These are phyloP conservation scores for Paraplagusia blochii DNA, from an alignment of 2,113 vertebrate species.

Conservation along the genomic window DNA sequence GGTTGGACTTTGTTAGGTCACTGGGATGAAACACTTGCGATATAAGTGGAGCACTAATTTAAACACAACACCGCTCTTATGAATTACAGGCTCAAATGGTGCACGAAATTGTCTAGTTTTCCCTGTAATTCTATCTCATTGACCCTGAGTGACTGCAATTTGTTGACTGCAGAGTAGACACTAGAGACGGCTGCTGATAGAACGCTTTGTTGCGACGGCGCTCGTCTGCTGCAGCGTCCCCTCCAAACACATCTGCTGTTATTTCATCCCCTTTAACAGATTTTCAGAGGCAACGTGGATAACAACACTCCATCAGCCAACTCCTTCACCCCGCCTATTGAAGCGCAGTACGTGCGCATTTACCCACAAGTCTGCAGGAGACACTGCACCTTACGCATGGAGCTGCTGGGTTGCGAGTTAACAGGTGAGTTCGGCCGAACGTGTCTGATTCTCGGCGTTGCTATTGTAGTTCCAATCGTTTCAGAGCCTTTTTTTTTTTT, in stretches of 20 bases:
- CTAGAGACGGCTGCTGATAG: conserved; percentile 45
- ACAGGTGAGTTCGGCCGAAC: conserved; percentile 81
- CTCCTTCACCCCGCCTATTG: conserved; percentile 94
- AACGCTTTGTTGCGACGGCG: conserved; percentile 39
- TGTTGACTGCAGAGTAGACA: conserved; percentile 57
- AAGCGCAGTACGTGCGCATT: conserved; percentile 91
- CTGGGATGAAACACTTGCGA: conserved; percentile 41
- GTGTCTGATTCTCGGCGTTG: no score
- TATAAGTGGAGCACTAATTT: conserved; percentile 61
- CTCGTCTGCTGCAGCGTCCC: conserved; percentile 30
- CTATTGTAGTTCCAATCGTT: background rate
- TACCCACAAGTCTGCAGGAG: conserved; percentile 97
- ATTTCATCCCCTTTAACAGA: conserved; percentile 71
- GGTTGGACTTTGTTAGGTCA: conserved; percentile 29
- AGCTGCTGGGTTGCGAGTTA: conserved; percentile 94
- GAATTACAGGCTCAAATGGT: conserved; percentile 65
- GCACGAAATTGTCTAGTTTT: conserved; percentile 61
- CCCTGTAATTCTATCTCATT: conserved; percentile 64
- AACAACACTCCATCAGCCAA: conserved; percentile 96
- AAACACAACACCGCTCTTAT: conserved; percentile 59
- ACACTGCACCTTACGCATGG: conserved; percentile 95
- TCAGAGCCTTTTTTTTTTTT: background rate
- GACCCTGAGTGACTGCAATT: conserved; percentile 73
- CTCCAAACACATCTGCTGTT: conserved; percentile 28
- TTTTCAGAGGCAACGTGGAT: conserved; percentile 94